phyloP scores from a whole-genome alignment of 1,140 invertebrate species.

The Oreohelix idahoensis region DNA sequence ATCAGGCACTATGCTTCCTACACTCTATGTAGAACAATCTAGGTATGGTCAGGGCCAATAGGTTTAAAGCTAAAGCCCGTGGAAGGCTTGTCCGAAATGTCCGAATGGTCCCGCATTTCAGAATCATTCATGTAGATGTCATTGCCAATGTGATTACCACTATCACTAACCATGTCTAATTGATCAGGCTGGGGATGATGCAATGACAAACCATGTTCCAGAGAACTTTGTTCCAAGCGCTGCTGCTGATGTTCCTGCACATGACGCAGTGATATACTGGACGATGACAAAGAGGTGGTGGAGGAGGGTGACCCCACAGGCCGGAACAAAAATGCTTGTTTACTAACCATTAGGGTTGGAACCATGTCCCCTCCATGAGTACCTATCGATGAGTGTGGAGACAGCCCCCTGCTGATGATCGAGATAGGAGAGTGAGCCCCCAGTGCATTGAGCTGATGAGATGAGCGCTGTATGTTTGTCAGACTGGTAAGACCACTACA shows the following conservation, averaged over 20 bases:
- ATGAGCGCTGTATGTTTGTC: background rate
- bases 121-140: slow-evolving; percentile 40
- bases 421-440: background rate
- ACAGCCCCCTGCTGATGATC: background rate
- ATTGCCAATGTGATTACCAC: slow-evolving; percentile 53
- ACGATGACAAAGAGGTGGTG: slow-evolving; percentile 25
- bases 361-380: slow-evolving; percentile 1
- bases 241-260: slow-evolving; percentile 31
- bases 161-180: slow-evolving; percentile 55
- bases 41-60: slow-evolving; percentile 40
- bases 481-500: background rate
- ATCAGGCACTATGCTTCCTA: background rate
- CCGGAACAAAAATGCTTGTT: slow-evolving; percentile 33
- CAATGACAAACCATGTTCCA: slow-evolving; percentile 30
- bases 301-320: slow-evolving; percentile 36
- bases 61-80: slow-evolving; percentile 40
- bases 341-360: slow-evolving; percentile 1
- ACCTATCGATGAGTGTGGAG: slow-evolving; percentile 8
- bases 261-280: slow-evolving; percentile 28
- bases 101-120: slow-evolving; percentile 36
- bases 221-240: background rate
- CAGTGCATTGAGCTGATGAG: background rate
- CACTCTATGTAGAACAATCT: background rate
- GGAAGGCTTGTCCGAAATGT: background rate
- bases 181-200: slow-evolving; percentile 49